Evolutionary conservation across 2,888 invertebrate species (phyloP), one percentile per base, ranked within the genome.

Genomic region (Spodoptera exigua): DNA sequence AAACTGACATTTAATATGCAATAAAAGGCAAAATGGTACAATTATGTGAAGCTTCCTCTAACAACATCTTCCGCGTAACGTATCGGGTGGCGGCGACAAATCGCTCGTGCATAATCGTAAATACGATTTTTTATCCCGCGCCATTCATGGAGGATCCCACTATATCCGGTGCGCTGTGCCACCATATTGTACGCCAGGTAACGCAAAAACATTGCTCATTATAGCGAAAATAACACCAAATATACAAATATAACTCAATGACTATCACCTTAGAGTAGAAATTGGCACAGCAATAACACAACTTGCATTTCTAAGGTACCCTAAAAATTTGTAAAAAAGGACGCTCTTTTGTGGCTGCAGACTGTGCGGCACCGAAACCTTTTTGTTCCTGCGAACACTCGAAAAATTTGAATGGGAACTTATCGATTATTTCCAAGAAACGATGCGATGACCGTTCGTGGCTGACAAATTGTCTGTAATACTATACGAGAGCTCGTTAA

Each of bases 31-130:
- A 68, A 67, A 70, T 69, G 67, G 57, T 64, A 66, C 64, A 79
- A 76, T 73, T 74, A 74, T 49, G 40, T 51, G 61, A 59, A 68
- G 70, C 81, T 78, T 80, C 84, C 82, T 78, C 67, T 76, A 82
- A 80, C 74, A 80, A 82, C 76, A 79, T 86, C 81, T 84, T 86
- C 83, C 82, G 70, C 67, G 92, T 89, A 93, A 93, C 80, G 61
- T 90, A 93, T 94, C 93, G 82, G 86, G 83, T 94, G 90, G 89
- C 93, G 80, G 77, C 80, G 89, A 90, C 90, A 92, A 93, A 93
- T 92, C 89, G 90, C 86, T 92, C 89, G 91, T 93, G 89, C 88
- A 93, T 92, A 92, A 92, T 93, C 88, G 90, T 90, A 91, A 92
- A 92, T 92, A 86, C 79, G 79, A 81, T 90, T 92, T 91, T 92